Conservation (phyloP, 53 echinoderm and acorn worm genomes). For the Holothuria scabra region DNA sequence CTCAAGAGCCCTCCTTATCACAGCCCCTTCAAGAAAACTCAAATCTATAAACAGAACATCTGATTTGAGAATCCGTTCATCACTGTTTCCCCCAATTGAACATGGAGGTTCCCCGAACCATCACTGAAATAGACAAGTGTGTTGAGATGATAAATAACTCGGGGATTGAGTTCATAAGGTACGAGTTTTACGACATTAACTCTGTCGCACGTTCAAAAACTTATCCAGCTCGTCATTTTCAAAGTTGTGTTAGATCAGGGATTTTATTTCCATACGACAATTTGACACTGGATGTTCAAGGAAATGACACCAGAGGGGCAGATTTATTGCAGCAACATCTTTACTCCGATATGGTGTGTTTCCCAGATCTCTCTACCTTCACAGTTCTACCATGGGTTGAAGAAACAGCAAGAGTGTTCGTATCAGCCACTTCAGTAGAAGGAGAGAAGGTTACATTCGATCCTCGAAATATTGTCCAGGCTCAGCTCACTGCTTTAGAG, state of each 20-base stretch:
- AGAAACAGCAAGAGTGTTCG: slow-evolving; percentile 25
- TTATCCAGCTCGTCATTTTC: too few relatives aligned
- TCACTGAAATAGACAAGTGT: too few relatives aligned
- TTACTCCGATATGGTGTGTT: background rate
- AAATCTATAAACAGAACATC: too few relatives aligned
- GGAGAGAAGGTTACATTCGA: background rate
- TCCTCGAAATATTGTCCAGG: slow-evolving; percentile 20
- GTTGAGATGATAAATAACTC: slow-evolving; percentile 36
- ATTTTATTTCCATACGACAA: slow-evolving; percentile 36
- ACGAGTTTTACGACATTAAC: slow-evolving; percentile 67
- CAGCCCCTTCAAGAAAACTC: too few relatives aligned
- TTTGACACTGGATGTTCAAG: slow-evolving; percentile 30
- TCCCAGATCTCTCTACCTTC: slow-evolving; percentile 16
- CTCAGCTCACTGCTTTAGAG: background rate
- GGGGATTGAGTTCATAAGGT: slow-evolving; percentile 55
- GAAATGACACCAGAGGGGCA: background rate
- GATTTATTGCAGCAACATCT: background rate
- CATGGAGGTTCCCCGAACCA: too few relatives aligned
- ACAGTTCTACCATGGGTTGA: slow-evolving; percentile 29
- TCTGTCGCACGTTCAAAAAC: slow-evolving; percentile 51
- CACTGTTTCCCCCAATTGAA: too few relatives aligned
- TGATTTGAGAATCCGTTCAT: too few relatives aligned
- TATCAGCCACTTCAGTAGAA: background rate
- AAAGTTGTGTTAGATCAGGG: slow-evolving; percentile 33
- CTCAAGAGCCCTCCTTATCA: too few relatives aligned